phyloP scores from a whole-genome alignment of 2,113 vertebrate species.

The Trematocara unimaculatum region DNA sequence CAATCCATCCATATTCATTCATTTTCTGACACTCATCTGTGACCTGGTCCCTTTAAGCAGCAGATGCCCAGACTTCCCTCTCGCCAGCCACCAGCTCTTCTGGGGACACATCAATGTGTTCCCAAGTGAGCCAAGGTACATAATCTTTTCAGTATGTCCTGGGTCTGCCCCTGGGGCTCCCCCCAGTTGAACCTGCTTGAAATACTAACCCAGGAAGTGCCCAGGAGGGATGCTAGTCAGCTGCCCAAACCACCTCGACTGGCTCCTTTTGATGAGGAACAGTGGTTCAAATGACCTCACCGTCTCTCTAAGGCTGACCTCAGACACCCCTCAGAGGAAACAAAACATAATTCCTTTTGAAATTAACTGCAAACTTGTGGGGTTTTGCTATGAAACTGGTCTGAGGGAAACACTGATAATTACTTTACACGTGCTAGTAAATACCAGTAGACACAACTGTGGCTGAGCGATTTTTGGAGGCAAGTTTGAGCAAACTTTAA shows the following conservation, averaged over 20 bases:
- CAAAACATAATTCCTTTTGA: not conserved
- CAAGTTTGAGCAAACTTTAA: not conserved
- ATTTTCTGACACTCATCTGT: not conserved
- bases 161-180: not conserved
- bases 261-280: not conserved
- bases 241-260: not conserved
- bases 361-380: rapidly evolving
- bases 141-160: not conserved
- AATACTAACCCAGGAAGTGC: not conserved
- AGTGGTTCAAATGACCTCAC: not conserved
- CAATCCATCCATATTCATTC: not conserved
- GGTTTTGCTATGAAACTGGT: not conserved
- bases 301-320: not conserved
- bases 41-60: not conserved
- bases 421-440: not conserved
- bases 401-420: not conserved
- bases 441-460: not conserved
- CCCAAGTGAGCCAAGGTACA: not conserved
- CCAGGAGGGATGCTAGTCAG: not conserved
- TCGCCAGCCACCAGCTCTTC: not conserved
- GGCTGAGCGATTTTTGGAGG: not conserved
- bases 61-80: not conserved
- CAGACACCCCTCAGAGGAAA: not conserved
- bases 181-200: not conserved
- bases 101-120: not conserved